Evolutionary conservation across 2,888 invertebrate genomes (phyloP).

Genomic region (Creontiades dilutus): DNA sequence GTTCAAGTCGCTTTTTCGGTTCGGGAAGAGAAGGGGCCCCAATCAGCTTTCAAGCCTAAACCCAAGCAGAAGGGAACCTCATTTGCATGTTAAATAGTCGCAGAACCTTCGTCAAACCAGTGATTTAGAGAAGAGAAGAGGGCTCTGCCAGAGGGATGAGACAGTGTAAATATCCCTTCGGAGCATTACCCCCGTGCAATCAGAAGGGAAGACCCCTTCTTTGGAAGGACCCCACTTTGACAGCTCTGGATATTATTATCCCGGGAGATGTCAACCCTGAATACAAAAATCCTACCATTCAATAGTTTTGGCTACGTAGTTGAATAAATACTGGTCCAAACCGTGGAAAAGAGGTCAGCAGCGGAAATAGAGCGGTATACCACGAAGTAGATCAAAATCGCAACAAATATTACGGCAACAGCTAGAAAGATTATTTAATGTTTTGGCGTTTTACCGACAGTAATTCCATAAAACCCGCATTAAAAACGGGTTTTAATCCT

Average conservation of each 20-base stretch:
- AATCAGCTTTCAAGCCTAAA: slow-evolving; percentile 3
- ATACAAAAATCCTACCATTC: not conserved
- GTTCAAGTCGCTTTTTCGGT: not conserved
- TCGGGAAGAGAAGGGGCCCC: not conserved
- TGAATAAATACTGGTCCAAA: too few species aligned
- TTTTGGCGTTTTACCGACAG: too few species aligned
- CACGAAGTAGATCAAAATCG: too few species aligned
- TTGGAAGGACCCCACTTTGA: not conserved
- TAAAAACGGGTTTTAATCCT: too few species aligned
- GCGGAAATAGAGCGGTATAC: too few species aligned
- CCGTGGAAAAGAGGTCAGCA: too few species aligned
- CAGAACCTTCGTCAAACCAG: slow-evolving; percentile 36
- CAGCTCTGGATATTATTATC: not conserved
- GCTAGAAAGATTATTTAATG: too few species aligned
- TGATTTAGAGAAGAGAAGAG: not conserved
- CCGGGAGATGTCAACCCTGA: not conserved
- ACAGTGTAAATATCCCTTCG: not conserved
- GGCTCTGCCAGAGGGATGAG: slow-evolving; percentile 16
- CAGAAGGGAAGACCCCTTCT: not conserved
- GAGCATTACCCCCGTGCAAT: not conserved
- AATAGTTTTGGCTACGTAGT: not conserved
- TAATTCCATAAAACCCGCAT: too few species aligned
- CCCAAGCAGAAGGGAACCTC: not conserved
- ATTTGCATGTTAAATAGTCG: slow-evolving; percentile 36
- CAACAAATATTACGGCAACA: too few species aligned